Base-by-base conservation (phyloP, 2,888 invertebrate genomes). In the Pristionchus arcanus region DNA sequence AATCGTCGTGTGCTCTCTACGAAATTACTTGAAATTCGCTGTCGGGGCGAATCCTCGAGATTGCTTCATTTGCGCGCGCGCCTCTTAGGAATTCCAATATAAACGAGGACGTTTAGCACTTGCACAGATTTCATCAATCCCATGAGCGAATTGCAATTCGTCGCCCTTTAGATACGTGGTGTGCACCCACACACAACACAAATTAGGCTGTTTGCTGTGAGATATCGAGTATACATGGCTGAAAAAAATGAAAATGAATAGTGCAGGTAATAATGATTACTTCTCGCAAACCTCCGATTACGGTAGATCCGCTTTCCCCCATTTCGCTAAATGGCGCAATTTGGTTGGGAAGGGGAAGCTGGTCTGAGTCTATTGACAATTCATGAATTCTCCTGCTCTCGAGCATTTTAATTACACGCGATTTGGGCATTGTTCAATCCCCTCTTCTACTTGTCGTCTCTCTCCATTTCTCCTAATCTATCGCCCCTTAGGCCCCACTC, bases 61-160 rank as follows among this genome's bases (percentile, higher is more conserved):
- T 81, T 81, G 81, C 81, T 81, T 81, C 81, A 81, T 81, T 81
- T 81, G 81, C 28, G 81, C 13, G 3, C 34, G 4, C 42, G 37
- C 42, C 81, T 81, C 81, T 81, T 81, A 81, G 81, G 74, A 81
- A 49, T 81, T 81, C 81, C 81, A 81, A 81, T 81, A 81, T 53
- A 81, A 49, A 37, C 74, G 74, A 34, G 37, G 31, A 31, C 66
- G 66, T 11, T n/a, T 28, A 66, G 68, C 37, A 74, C 74, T 74
- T 74, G 16, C 37, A 25, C 15, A 74, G 37, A 74, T 74, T 37
- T 37, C 74, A 74, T 74, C 74, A 74, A 74, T 74, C 34, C 42
- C 37, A 74, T 74, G 37, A 37, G 74, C 74, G 37, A 37, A 42
- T 42, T 77, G 19, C 42, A 71, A n/a, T 42, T 25, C 31, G 16